Conservation (phyloP, 2,113 vertebrate genomes). For the Emydocephalus ijimae region DNA sequence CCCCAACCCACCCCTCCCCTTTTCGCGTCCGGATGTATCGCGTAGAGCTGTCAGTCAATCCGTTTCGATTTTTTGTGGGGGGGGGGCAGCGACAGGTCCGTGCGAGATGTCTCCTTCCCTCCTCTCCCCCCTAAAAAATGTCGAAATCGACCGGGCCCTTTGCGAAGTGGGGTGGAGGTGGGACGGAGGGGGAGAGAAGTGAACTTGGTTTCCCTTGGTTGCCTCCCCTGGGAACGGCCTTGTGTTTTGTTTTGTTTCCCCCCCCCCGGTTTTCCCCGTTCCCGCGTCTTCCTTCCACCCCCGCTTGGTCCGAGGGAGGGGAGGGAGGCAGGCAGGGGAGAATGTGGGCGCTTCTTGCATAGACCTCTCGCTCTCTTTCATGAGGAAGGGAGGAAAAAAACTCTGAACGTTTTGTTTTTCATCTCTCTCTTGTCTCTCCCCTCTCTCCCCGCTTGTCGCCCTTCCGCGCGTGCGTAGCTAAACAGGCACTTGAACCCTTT, state of each 20-base stretch:
- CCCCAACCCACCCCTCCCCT: too few species aligned
- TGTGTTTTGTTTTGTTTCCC: background rate
- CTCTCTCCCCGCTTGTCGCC: background rate
- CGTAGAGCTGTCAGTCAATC: background rate
- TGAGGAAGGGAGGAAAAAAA: background rate
- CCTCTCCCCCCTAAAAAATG: background rate
- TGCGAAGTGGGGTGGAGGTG: too few species aligned
- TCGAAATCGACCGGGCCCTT: background rate
- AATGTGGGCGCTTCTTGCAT: background rate
- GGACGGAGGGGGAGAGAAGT: background rate
- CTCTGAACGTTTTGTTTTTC: background rate
- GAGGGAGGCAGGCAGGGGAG: background rate
- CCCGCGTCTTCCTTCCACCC: background rate
- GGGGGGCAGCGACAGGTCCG: background rate
- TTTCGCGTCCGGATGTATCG: too few species aligned
- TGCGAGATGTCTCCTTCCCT: background rate
- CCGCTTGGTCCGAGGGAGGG: background rate
- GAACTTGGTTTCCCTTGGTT: background rate
- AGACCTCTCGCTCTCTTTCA: background rate
- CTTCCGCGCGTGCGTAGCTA: background rate
- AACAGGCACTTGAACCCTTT: background rate
- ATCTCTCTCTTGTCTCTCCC: background rate
- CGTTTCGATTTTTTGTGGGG: background rate
- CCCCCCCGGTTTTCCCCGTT: background rate
- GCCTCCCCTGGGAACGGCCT: background rate